Evolutionary conservation across 2,113 vertebrate species (phyloP), one percentile per base, ranked within the genome.

Genomic region (Toxotes jaculatrix): DNA sequence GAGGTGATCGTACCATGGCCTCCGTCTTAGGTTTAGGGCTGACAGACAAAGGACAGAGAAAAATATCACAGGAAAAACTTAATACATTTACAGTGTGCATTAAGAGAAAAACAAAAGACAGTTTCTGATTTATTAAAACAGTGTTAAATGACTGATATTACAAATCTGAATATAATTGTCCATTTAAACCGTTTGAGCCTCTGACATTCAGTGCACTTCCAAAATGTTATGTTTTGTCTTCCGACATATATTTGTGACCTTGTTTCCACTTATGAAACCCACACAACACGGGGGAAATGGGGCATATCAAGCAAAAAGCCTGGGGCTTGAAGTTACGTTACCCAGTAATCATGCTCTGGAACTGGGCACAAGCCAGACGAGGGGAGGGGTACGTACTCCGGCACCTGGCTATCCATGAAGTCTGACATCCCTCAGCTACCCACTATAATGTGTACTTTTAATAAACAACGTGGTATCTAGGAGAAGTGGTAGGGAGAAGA

Each of bases 21-120:
- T 99, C 98, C 96, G 98, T 97, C 96, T 99, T 99, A 92, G 97
- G 97, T 97, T 98, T 99, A 94, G 98, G 98, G 96, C 98, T 99
- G 95, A 95, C 71, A 82, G 55, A 91, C 60, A 80, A 60, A 57
- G 17, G 47, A 64, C 9, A 74, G 57, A 86, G 6, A 49, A 68
- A 67, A 61, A 40, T 1, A 64, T 49, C 9, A 65, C 3, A 47
- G 6, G 7, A 4, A 45, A 45, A 27, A 34, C 23, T 69, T 61
- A 70, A 55, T n/a, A 57, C 1, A 62, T 21, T 55, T 16, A 40
- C 7, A 60, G 0, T 16, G 14, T 62, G 4, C 49, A 53, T 40
- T 65, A 21, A 66, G 56, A 21, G 4, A 19, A 62, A 9, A 65
- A 34, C 3, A 17, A 67, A 68, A 56, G 0, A 13, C 12, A 47